phyloP scores from a whole-genome alignment of 1,140 invertebrate genomes.

The Megathymus violae region DNA sequence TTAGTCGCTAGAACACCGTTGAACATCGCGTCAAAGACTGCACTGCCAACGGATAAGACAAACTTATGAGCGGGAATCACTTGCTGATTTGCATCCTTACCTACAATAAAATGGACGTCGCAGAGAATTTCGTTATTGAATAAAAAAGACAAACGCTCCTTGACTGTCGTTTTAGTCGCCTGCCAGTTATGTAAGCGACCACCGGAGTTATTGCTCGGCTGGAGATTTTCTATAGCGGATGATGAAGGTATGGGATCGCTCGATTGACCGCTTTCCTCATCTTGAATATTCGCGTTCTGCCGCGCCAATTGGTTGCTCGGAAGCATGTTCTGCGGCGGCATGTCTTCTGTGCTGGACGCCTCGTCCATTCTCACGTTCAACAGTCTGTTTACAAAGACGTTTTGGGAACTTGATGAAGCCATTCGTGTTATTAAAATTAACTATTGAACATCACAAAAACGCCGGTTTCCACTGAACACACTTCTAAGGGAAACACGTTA shows the following conservation, averaged over 20 bases:
- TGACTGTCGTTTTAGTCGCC: conserved; percentile 89
- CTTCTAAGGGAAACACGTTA: background rate
- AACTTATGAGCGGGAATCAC: conserved; percentile 94
- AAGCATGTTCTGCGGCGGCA: conserved; percentile 80
- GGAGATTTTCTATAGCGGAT: conserved; percentile 71
- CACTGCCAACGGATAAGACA: conserved; percentile 91
- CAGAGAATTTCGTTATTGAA: conserved; percentile 93
- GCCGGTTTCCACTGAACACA: conserved; percentile 32
- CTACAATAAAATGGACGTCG: conserved; percentile 92
- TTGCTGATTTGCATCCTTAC: conserved; percentile 87
- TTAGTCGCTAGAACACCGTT: conserved; percentile 89
- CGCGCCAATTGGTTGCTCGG: conserved; percentile 73
- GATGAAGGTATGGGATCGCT: conserved; percentile 65
- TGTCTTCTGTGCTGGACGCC: conserved; percentile 57
- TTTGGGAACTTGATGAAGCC: conserved; percentile 76
- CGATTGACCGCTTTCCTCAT: conserved; percentile 62
- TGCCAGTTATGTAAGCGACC: conserved; percentile 86
- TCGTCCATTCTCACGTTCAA: conserved; percentile 65
- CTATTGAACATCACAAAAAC: conserved; percentile 55
- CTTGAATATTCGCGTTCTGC: conserved; percentile 50
- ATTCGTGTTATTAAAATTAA: conserved; percentile 44
- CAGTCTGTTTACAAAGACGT: conserved; percentile 71
- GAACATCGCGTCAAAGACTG: conserved; percentile 95
- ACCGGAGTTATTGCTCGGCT: conserved; percentile 67
- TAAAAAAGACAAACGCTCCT: conserved; percentile 90